Evolutionary conservation across 1,140 invertebrate genomes (phyloP).

Genomic region (Sitodiplosis mosellana): DNA sequence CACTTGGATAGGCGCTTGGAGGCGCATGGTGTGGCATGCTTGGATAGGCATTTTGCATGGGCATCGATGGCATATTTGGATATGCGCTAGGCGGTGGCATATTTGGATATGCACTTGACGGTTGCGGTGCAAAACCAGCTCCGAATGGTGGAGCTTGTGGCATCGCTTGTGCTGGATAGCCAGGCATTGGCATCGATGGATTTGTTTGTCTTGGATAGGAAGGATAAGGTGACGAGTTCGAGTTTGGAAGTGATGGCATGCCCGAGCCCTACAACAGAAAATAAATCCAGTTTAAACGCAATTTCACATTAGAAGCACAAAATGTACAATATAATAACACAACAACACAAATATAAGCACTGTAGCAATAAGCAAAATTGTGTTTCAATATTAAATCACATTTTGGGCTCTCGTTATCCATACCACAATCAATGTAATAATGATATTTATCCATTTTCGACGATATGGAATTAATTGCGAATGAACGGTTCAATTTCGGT

Average conservation of each 20-base stretch:
- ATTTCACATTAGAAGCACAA: no score
- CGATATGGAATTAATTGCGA: no score
- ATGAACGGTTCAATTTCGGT: no score
- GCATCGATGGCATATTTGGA: constrained; percentile 7
- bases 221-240: constrained; percentile 6
- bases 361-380: no score
- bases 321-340: no score
- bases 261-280: constrained; percentile 21
- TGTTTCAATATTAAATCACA: no score
- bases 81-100: background rate
- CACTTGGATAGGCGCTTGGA: constrained; percentile 2
- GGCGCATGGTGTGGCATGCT: no score
- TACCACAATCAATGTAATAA: no score
- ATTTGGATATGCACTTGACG: background rate
- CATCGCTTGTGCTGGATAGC: background rate
- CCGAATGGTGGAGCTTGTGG: background rate
- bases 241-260: constrained; percentile 14
- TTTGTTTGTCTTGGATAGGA: background rate
- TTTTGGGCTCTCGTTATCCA: no score
- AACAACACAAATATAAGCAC: no score
- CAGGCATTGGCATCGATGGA: constrained; percentile 4
- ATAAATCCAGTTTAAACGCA: background rate
- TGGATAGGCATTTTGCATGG: constrained; percentile 6
- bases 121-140: background rate
- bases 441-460: no score